These are phyloP conservation scores for Grammomys dolichurus DNA, from an alignment of 2,113 vertebrate genomes.

Conservation along the genomic window DNA sequence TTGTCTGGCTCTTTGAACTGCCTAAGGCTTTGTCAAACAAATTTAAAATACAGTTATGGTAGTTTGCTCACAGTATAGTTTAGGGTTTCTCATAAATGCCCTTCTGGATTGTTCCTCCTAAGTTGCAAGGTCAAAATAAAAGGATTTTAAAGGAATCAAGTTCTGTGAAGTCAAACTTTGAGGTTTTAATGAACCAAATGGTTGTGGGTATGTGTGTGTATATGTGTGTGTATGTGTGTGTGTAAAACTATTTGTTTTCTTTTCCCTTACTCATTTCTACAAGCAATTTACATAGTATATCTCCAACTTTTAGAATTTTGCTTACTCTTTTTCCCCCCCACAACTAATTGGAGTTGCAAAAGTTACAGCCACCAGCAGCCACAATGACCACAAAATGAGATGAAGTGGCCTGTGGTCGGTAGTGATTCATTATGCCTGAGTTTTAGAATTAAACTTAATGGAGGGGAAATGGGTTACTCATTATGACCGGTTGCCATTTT, in stretches of 20 bases:
- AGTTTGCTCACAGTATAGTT: slow-evolving; percentile 62
- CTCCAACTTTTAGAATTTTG: not conserved
- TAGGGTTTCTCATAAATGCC: slow-evolving; percentile 63
- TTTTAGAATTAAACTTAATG: slow-evolving; percentile 77
- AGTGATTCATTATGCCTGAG: slow-evolving; percentile 68
- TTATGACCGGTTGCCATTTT: slow-evolving; percentile 16
- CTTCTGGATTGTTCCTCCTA: slow-evolving; percentile 53
- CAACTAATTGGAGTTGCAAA: slow-evolving; percentile 69
- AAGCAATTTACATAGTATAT: not conserved
- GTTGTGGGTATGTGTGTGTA: too few species aligned
- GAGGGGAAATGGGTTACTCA: slow-evolving; percentile 62
- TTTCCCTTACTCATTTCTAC: not conserved
- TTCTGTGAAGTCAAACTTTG: slow-evolving; percentile 40
- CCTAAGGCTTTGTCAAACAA: slow-evolving; percentile 70
- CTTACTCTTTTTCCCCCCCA: slow-evolving; percentile 55
- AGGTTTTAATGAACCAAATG: slow-evolving; percentile 11
- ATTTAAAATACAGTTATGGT: slow-evolving; percentile 67
- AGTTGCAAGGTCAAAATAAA: slow-evolving; percentile 24
- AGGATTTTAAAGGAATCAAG: not conserved
- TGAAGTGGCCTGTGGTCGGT: not conserved
- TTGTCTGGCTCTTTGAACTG: slow-evolving; percentile 60
- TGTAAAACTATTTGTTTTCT: not conserved
- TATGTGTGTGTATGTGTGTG: too few species aligned
- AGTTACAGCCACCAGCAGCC: slow-evolving; percentile 63
- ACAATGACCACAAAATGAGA: slow-evolving; percentile 66